Evolutionary conservation across 2,113 vertebrate genomes (phyloP).

Genomic region (Lycocorax pyrrhopterus): DNA sequence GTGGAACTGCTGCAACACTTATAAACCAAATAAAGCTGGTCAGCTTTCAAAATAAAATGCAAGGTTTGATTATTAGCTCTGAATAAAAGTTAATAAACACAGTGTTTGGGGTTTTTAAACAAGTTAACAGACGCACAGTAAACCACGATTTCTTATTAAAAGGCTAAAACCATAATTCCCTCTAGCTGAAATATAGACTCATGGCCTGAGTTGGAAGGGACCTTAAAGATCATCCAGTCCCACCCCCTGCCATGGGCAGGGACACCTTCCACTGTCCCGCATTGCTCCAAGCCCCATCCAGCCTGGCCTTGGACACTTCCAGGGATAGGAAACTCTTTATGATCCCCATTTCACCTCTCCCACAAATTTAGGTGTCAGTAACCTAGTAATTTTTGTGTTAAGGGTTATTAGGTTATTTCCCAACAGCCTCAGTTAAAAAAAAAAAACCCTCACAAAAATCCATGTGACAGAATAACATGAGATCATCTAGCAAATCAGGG

Average conservation of each 20-base stretch:
- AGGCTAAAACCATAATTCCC: background rate
- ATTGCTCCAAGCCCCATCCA: accelerated
- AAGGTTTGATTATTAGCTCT: background rate
- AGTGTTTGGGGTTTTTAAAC: background rate
- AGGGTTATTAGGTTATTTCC: background rate
- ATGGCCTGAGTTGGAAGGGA: background rate
- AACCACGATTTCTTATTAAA: background rate
- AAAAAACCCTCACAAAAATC: background rate
- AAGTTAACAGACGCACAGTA: background rate
- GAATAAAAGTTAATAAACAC: background rate
- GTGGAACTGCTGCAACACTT: background rate
- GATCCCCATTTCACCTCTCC: background rate
- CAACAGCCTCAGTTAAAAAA: background rate
- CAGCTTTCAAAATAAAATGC: background rate
- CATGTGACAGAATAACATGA: background rate
- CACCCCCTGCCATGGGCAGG: background rate
- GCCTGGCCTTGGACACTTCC: background rate
- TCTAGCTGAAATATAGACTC: background rate
- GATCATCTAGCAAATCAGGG: background rate
- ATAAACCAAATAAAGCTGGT: background rate
- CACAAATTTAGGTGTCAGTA: background rate
- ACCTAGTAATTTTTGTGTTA: background rate
- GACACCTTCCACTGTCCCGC: background rate
- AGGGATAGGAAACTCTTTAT: background rate
- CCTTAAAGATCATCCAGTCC: background rate